Evolutionary conservation across 2,113 vertebrate genomes (phyloP), one percentile per base, ranked within the genome.

Genomic region (Choloepus hoffmanni): DNA sequence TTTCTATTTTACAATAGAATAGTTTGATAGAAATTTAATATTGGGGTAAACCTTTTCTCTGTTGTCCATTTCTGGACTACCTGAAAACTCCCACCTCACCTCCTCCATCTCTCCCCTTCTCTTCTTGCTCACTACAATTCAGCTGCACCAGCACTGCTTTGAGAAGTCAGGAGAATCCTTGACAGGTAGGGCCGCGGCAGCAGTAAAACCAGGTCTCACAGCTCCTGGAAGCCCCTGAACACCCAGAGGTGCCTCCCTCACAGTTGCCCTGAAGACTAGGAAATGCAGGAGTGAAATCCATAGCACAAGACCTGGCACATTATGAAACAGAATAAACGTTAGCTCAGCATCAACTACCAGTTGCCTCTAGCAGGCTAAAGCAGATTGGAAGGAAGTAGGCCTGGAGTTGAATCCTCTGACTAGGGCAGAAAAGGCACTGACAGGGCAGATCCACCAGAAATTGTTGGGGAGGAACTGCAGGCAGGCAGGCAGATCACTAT

Each of bases 221-320:
- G 43, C 24, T 53, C 67, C 58, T 1, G 28, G 23, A 12, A 45
- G n/a, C 18, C 33, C 55, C 23, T 50, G 10, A n/a, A 43, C 13
- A 9, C 78, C 48, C 23, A 26, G 14, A 13, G 0, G 4, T 55
- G 72, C 23, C 62, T 77, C 60, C 63, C 40, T 77, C 43, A 7
- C 43, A 3, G 16, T 63, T 1, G 2, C 45, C 2, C 0, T 13
- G 45, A 3, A 0, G 21, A 0, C 36, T 26, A 26, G 60, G 36
- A 23, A 5, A 48, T 45, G 21, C 15, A 30, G 16, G 2, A 3
- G 16, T 50, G 13, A 67, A 11, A 30, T 48, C 21, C 10, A 24
- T 4, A 7, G 21, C 60, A 9, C 28, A 9, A n/a, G n/a, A 4
- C 43, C 30, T 2, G 3, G 10, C 77, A 33, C 1, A 1, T 5